Conservation (phyloP, 2,797 vertebrate genomes). For the Paramormyrops hopkinsi region DNA sequence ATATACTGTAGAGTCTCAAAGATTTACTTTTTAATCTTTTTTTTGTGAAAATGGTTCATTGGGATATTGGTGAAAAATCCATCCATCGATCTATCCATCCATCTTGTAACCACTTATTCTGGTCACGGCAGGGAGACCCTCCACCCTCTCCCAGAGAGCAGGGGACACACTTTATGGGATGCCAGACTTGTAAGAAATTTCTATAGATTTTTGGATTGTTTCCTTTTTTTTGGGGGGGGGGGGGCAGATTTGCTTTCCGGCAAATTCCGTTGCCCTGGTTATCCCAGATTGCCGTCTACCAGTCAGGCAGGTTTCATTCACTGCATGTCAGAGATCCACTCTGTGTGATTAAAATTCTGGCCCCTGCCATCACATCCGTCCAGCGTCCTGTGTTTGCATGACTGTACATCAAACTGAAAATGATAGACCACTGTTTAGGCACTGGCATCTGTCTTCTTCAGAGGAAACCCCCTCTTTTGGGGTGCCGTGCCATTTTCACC, state of each 20-base stretch:
- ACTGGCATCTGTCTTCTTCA: conserved; percentile 25
- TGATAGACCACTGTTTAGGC: conserved; percentile 15
- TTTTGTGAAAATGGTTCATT: neutral
- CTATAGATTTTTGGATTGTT: neutral
- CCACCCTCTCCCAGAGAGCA: neutral
- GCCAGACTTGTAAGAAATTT: neutral
- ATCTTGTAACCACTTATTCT: neutral
- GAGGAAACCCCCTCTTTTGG: neutral
- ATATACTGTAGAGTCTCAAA: neutral
- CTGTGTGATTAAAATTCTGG: conserved; percentile 35
- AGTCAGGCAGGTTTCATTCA: neutral
- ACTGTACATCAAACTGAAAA: conserved; percentile 19
- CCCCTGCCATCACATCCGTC: conserved; percentile 22
- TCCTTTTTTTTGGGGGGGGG: neutral
- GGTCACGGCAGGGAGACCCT: neutral
- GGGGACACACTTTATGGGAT: neutral
- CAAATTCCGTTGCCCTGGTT: neutral
- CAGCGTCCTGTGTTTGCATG: conserved; percentile 18
- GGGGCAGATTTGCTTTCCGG: neutral
- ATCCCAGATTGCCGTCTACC: neutral
- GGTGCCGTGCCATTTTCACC: conserved; percentile 33
- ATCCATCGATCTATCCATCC: neutral
- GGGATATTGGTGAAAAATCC: neutral
- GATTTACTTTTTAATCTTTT: neutral
- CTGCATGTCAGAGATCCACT: neutral